These are phyloP conservation scores for Nycticorax nycticorax DNA, from an alignment of 2,113 vertebrate genomes.

Conservation along the genomic window DNA sequence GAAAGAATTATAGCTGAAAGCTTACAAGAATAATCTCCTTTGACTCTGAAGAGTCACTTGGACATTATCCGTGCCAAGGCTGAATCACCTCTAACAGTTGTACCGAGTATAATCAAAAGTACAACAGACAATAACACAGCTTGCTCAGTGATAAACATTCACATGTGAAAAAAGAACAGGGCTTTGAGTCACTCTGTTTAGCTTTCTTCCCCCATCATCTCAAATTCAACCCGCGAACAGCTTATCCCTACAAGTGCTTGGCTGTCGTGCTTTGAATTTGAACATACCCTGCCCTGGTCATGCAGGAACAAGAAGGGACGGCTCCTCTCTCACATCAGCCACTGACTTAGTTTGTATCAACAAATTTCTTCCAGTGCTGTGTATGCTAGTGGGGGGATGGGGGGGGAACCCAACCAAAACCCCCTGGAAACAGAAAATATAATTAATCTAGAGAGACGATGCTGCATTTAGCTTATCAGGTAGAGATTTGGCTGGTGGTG, in stretches of 20 bases:
- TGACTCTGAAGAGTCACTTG: slow-evolving; percentile 53
- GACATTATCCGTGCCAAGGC: slow-evolving; percentile 37
- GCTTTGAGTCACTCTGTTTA: slow-evolving; percentile 10
- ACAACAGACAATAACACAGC: neutral
- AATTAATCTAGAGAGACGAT: neutral
- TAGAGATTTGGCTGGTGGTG: neutral
- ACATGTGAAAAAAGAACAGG: neutral
- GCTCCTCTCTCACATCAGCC: neutral
- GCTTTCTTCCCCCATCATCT: neutral
- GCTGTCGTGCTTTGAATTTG: neutral
- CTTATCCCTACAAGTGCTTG: neutral
- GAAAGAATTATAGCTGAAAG: neutral
- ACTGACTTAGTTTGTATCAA: neutral
- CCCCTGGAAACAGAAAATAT: neutral
- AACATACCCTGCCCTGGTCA: neutral
- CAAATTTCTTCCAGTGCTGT: neutral
- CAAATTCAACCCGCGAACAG: neutral
- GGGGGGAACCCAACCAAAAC: neutral
- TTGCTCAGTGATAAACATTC: neutral
- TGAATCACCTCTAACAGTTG: slow-evolving; percentile 69
- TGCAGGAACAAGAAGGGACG: neutral
- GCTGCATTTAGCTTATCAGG: neutral
- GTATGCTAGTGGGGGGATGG: neutral
- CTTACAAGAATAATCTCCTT: neutral
- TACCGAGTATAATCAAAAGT: slow-evolving; percentile 40